Evolutionary conservation across 2,888 invertebrate genomes (phyloP).

Genomic region (Malacosoma neustria): DNA sequence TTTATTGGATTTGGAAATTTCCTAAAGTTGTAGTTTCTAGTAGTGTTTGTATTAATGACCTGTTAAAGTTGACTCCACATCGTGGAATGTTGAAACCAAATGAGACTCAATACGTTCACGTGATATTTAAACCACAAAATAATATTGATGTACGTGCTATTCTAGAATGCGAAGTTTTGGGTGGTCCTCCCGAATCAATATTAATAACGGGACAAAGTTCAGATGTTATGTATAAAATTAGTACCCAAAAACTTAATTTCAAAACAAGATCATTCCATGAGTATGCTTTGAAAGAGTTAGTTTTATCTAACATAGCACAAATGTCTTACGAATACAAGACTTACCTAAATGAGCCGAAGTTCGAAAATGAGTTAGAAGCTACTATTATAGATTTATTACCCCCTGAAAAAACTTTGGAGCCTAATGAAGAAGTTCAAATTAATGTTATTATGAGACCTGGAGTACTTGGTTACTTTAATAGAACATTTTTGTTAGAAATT

Average conservation of each 20-base stretch:
- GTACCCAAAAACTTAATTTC: conserved; percentile 49
- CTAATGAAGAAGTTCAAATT: conserved; percentile 49
- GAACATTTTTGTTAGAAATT: conserved; percentile 63
- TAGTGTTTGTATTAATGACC: conserved; percentile 36
- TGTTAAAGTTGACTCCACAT: conserved; percentile 59
- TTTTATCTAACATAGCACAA: conserved; percentile 64
- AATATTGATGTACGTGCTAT: conserved; percentile 58
- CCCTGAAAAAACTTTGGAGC: conserved; percentile 42
- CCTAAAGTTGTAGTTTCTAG: conserved; percentile 20
- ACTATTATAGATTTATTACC: conserved; percentile 62
- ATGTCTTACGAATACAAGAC: conserved; percentile 59
- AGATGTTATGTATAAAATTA: conserved; percentile 62
- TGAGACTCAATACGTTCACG: conserved; percentile 60
- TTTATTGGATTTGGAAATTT: conserved; percentile 50
- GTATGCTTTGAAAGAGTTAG: conserved; percentile 39
- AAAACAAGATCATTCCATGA: conserved; percentile 62
- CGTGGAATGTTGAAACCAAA: conserved; percentile 66
- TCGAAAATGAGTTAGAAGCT: conserved; percentile 46
- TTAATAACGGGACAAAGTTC: conserved; percentile 66
- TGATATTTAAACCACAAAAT: conserved; percentile 57
- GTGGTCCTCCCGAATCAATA: conserved; percentile 71
- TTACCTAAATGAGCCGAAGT: conserved; percentile 38
- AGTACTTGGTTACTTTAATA: conserved; percentile 67
- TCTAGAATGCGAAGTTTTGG: conserved; percentile 68
- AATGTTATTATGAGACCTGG: conserved; percentile 69